A percentile compares a stretch with the other conserved stretches of the same genome.
Evolutionary conservation across 2,888 invertebrate species (phyloP).

Genomic region (Drosophila setosimentum): DNA sequence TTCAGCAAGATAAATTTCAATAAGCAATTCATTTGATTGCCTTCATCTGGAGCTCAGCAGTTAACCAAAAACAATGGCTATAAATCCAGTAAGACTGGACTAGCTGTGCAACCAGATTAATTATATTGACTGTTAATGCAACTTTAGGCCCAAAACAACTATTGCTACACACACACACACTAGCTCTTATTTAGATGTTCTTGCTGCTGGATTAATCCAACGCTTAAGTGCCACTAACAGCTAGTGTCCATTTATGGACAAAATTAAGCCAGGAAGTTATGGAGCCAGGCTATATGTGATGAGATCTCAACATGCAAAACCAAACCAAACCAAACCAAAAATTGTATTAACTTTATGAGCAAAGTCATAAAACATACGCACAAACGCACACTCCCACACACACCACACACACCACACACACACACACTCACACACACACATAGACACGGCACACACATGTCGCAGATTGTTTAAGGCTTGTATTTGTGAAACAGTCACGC

Average conservation of each 20-base stretch:
- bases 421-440: conserved; percentile 25
- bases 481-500: conserved; percentile 66
- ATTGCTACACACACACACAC: background rate
- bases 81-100: background rate
- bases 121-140: background rate
- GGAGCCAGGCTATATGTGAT: background rate
- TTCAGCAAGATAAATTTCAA: background rate
- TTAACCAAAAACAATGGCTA: background rate
- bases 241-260: conserved; percentile 7
- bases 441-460: conserved; percentile 21
- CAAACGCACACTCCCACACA: conserved; percentile 20
- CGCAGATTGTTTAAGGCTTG: conserved; percentile 45
- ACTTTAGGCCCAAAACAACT: background rate
- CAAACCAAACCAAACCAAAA: conserved; percentile 34
- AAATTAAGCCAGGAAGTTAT: conserved; percentile 6
- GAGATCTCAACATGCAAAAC: conserved; percentile 17
- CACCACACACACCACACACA: conserved; percentile 26
- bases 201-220: conserved; percentile 15
- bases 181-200: background rate
- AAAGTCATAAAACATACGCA: conserved; percentile 61
- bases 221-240: conserved; percentile 10
- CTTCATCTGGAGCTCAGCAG: background rate
- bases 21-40: background rate
- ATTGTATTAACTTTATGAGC: conserved; percentile 43
- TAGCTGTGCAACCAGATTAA: background rate